Evolutionary conservation across 2,113 vertebrate genomes (phyloP).

Genomic region (Dicentrarchus labrax): DNA sequence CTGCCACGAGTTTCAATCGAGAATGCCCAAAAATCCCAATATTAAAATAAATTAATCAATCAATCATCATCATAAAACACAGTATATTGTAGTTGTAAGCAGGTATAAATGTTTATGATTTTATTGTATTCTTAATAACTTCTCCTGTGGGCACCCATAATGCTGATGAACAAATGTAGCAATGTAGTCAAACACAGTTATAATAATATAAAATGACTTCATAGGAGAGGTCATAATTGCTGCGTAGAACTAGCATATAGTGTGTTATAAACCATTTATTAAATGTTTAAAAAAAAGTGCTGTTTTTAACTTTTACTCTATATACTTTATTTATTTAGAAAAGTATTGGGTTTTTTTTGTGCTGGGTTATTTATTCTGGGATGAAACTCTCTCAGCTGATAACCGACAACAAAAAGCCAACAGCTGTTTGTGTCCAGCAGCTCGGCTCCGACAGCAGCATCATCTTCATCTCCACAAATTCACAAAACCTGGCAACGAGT

Average conservation of each 20-base stretch:
- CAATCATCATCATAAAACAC: background rate
- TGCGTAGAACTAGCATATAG: background rate
- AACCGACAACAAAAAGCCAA: background rate
- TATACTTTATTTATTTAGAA: background rate
- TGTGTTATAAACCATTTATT: background rate
- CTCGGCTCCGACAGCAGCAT: background rate
- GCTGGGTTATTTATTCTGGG: background rate
- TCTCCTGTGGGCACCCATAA: no score
- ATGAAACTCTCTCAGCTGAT: slow-evolving; percentile 11
- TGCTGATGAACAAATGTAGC: background rate
- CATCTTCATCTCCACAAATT: background rate
- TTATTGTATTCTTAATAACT: background rate
- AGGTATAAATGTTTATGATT: background rate
- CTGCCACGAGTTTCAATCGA: background rate
- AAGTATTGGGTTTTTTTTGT: background rate
- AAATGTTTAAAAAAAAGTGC: background rate
- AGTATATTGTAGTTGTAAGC: background rate
- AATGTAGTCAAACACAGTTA: no score
- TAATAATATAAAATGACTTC: background rate
- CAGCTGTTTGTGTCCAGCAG: slow-evolving; percentile 25
- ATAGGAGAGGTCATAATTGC: background rate
- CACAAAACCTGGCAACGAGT: background rate
- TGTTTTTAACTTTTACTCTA: background rate
- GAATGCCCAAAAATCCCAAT: background rate
- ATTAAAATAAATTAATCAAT: background rate